Evolutionary conservation across 2,797 vertebrate genomes (phyloP), one percentile per base, ranked within the genome.

Genomic region (Protosalanx chinensis): DNA sequence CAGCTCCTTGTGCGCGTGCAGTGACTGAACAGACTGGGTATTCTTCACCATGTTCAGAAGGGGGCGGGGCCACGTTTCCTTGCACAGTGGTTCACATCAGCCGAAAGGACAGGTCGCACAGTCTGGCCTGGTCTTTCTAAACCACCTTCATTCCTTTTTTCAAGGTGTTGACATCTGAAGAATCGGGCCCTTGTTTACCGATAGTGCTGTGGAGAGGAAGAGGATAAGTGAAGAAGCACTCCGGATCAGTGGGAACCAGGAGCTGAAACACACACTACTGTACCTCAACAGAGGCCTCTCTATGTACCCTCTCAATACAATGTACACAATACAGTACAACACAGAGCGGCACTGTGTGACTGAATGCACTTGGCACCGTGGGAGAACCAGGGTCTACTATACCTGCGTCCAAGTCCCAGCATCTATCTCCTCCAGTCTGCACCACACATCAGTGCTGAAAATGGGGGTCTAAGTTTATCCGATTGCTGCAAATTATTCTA

Each of bases 111-210:
- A 41, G 37, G 10, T 41, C 71, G 23, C 64, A 67, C 69, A 8
- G 23, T 82, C 75, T 84, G 78, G 77, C 69, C 57, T 16, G 30
- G 16, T 68, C 73, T 27, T 73, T 82, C 81, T 72, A 73, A 81
- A 79, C 66, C 75, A 75, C 75, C 77, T 76, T 81, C 64, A 72
- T 87, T 81, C 73, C 58, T 56, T 71, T 23, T 71, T 23, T 30
- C 68, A 13, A 64, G 23, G 78, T 72, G 83, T 70, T 85, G 83
- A 89, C 77, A 85, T 72, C 73, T 75, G 82, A 84, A 85, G 81
- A 87, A 86, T 63, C 15, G 78, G 18, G 6, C 30, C 20, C 70
- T 84, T 86, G 85, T 86, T 68, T 37, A 67, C 62, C 33, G 3
- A 53, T 77, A 74, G 37, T 29, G 68, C 81, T 74, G 53, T n/a